These are phyloP conservation scores for Pammene fasciana DNA, from an alignment of 2,888 invertebrate species.

Conservation along the genomic window DNA sequence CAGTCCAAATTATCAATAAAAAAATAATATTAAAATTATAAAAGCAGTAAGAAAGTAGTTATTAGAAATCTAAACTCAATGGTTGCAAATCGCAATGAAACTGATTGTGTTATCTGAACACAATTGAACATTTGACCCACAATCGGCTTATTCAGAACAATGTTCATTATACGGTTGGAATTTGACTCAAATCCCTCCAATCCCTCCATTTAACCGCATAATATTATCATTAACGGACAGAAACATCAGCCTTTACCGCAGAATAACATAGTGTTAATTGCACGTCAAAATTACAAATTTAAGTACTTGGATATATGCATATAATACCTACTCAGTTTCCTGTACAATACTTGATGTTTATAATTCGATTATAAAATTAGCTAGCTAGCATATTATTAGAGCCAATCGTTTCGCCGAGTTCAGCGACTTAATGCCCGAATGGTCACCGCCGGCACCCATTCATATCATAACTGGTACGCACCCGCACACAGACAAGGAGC, in stretches of 20 bases:
- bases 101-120: not conserved
- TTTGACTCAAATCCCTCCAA: not conserved
- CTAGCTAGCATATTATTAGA: not conserved
- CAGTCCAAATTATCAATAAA: too few species aligned
- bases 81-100: not conserved
- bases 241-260: not conserved
- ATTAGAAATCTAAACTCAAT: not conserved
- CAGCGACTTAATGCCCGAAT: slow-evolving; percentile 53
- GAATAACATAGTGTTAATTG: not conserved
- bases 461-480: slow-evolving; percentile 24
- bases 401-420: slow-evolving; percentile 48
- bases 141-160: not conserved
- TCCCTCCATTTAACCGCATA: not conserved
- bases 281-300: not conserved
- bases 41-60: too few species aligned
- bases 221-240: not conserved
- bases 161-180: not conserved
- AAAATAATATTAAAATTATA: too few species aligned
- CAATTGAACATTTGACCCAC: not conserved
- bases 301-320: too few species aligned
- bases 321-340: too few species aligned
- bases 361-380: not conserved
- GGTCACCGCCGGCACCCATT: slow-evolving; percentile 36
- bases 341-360: too few species aligned
- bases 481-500: slow-evolving; percentile 63